Evolutionary conservation across 2,888 invertebrate genomes (phyloP).

Genomic region (Folsomia candida): DNA sequence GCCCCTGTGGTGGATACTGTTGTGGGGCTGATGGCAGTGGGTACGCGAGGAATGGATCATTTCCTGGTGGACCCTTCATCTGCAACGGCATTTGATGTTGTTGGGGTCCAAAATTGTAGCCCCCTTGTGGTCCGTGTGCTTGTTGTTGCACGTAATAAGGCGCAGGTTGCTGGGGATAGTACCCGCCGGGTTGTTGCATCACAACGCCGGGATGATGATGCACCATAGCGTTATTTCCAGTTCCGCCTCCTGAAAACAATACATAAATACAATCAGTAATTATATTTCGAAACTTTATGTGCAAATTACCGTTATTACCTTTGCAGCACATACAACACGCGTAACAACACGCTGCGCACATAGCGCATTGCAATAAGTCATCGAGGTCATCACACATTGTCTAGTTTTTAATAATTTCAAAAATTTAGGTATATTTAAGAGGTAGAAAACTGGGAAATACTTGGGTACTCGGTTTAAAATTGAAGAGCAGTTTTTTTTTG

Average conservation of each 20-base stretch:
- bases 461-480: not conserved
- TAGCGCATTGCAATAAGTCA: slow-evolving; percentile 11
- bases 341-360: slow-evolving; percentile 11
- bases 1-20: not conserved
- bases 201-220: not conserved
- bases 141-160: not conserved
- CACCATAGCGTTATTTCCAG: no score
- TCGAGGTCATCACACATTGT: slow-evolving; percentile 13
- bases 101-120: not conserved
- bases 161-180: not conserved
- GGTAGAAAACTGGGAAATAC: not conserved
- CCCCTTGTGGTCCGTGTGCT: not conserved
- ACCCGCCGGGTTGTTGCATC: slow-evolving; percentile 3
- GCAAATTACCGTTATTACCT: no score
- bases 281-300: no score
- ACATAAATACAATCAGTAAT: no score
- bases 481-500: no score
- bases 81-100: not conserved
- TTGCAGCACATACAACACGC: slow-evolving; percentile 12
- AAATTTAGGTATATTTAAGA: not conserved
- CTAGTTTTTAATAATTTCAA: no score
- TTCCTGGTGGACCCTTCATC: no score
- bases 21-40: not conserved
- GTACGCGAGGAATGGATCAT: not conserved
- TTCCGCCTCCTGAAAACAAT: no score